A percentile compares a stretch with the other conserved stretches of the same genome.
Evolutionary conservation across 2,113 vertebrate species (phyloP).

Genomic region (Ellobius talpinus): DNA sequence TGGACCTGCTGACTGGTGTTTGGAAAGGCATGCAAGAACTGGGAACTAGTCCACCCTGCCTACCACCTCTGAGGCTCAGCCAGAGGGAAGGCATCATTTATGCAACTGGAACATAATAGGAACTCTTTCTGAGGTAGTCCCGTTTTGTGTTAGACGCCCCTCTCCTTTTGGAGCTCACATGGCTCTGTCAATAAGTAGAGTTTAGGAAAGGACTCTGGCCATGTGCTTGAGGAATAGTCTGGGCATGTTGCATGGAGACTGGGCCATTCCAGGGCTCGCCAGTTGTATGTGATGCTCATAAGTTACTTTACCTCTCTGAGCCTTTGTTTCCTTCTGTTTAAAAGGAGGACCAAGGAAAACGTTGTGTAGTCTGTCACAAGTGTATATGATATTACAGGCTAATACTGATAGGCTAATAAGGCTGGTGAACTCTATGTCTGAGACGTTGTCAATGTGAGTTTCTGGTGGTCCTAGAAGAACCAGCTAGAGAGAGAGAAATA

Average conservation of each 20-base stretch:
- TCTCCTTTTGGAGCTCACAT: neutral
- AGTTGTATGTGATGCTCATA: neutral
- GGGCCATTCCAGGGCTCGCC: rapidly evolving
- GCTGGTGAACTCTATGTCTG: neutral
- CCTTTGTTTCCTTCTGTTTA: conserved; percentile 60
- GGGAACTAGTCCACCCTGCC: conserved; percentile 66
- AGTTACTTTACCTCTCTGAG: neutral
- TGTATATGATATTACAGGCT: neutral
- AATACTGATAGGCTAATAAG: neutral
- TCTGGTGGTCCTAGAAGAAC: neutral
- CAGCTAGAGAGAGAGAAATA: neutral
- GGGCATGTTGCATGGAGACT: neutral
- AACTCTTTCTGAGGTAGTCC: conserved; percentile 27
- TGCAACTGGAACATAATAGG: neutral
- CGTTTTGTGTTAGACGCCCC: neutral
- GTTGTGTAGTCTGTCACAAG: neutral
- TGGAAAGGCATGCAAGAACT: neutral
- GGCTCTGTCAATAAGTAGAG: neutral
- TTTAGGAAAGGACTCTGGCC: neutral
- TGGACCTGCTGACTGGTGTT: conserved; percentile 10
- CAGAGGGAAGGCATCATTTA: conserved; percentile 43
- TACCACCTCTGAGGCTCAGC: conserved; percentile 44
- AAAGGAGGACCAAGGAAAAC: neutral
- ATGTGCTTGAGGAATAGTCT: neutral
- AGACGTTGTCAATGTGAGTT: neutral